phyloP scores from a whole-genome alignment of 1,140 invertebrate species.

The Zelostemma sp. region DNA sequence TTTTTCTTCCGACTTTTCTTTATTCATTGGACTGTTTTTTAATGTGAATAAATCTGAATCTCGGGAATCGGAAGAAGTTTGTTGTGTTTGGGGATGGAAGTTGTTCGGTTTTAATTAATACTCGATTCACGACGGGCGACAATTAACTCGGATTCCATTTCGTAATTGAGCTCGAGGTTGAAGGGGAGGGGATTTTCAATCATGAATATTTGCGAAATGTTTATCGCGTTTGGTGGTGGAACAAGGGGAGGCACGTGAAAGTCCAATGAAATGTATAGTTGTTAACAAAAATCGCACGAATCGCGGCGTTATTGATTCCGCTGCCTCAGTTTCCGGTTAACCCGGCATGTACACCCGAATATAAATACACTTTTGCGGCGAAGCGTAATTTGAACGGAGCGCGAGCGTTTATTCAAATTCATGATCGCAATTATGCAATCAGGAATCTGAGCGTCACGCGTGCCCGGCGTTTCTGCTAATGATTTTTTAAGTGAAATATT shows the following conservation, averaged over 20 bases:
- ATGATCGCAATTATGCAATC: not conserved
- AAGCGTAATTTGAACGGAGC: not conserved
- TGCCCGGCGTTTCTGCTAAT: not conserved
- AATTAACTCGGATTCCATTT: too few species aligned
- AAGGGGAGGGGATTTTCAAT: too few species aligned
- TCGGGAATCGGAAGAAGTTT: too few species aligned
- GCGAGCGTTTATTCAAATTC: not conserved
- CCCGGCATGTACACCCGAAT: not conserved
- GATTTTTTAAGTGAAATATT: not conserved
- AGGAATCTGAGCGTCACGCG: not conserved
- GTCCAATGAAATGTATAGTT: not conserved
- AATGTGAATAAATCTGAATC: too few species aligned
- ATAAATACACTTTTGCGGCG: slow-evolving; percentile 2
- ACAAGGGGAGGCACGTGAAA: not conserved
- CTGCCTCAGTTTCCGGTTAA: not conserved
- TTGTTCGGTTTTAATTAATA: too few species aligned
- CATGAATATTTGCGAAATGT: too few species aligned
- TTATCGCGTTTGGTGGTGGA: too few species aligned
- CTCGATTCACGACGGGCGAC: too few species aligned
- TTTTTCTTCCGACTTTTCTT: too few species aligned
- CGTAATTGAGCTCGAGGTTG: too few species aligned
- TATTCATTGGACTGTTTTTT: too few species aligned
- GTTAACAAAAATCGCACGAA: not conserved
- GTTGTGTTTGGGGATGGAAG: too few species aligned
- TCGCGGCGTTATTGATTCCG: not conserved